Evolutionary conservation across 1,140 invertebrate species (phyloP).

Genomic region (Drosophila littoralis): DNA sequence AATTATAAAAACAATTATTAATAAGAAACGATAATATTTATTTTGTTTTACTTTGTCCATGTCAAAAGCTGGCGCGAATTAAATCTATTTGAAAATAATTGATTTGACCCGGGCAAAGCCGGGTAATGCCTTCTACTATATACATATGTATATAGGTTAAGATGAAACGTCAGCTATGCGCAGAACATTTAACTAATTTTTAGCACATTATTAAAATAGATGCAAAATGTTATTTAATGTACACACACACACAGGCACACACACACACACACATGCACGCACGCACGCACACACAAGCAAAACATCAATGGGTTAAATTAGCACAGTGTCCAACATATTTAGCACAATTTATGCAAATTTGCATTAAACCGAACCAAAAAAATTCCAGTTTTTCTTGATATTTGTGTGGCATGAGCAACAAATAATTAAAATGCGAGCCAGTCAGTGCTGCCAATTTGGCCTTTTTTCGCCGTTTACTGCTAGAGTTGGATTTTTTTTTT

Average conservation of each 20-base stretch:
- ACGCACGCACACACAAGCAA: neutral
- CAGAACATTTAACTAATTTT: constrained; percentile 20
- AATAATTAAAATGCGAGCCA: neutral
- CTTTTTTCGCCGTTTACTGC: neutral
- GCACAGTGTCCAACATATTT: constrained; percentile 10
- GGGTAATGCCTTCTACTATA: neutral
- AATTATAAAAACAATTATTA: neutral
- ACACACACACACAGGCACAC: constrained; percentile 1
- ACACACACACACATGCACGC: constrained; percentile 8
- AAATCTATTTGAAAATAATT: too few species aligned
- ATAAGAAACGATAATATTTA: too few species aligned
- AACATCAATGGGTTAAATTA: neutral
- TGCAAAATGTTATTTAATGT: constrained; percentile 32
- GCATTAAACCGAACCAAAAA: constrained; percentile 4
- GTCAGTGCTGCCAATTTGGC: neutral
- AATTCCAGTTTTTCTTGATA: constrained; percentile 5
- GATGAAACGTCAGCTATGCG: neutral
- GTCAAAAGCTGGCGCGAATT: too few species aligned
- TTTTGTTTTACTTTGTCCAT: too few species aligned
- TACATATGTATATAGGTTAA: neutral
- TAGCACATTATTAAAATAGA: constrained; percentile 47
- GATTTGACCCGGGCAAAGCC: too few species aligned
- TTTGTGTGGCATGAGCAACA: constrained; percentile 5
- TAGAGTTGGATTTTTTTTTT: neutral
- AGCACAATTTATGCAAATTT: constrained; percentile 13